Evolutionary conservation across 2,113 vertebrate genomes (phyloP).

Genomic region (Burhinus bistriatus): DNA sequence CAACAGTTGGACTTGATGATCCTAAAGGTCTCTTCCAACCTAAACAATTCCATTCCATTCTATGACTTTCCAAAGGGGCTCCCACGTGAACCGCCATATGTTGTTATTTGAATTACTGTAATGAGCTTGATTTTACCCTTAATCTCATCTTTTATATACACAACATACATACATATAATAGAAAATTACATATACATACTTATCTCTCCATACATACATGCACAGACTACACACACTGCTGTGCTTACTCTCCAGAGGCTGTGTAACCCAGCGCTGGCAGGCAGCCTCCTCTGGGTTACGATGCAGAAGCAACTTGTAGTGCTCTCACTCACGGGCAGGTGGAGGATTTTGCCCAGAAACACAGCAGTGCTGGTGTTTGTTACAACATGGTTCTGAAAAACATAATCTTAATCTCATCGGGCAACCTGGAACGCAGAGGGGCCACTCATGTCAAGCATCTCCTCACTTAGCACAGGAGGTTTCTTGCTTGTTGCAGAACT

Average conservation of each 20-base stretch:
- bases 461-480: background rate
- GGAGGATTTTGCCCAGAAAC: background rate
- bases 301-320: background rate
- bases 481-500: background rate
- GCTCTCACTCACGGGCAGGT: rapidly evolving
- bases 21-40: background rate
- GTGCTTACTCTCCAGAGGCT: background rate
- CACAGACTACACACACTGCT: background rate
- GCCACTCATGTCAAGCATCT: background rate
- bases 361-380: background rate
- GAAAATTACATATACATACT: background rate
- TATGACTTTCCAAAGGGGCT: background rate
- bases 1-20: background rate
- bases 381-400: background rate
- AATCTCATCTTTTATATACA: background rate
- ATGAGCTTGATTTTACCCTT: background rate
- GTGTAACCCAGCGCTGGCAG: rapidly evolving
- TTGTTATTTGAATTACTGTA: background rate
- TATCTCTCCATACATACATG: background rate
- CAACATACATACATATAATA: background rate
- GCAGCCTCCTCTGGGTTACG: background rate
- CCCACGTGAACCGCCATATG: background rate
- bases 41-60: background rate
- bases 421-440: rapidly evolving
- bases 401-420: background rate